Evolutionary conservation across 1,140 invertebrate genomes (phyloP).

Genomic region (Homarus americanus): DNA sequence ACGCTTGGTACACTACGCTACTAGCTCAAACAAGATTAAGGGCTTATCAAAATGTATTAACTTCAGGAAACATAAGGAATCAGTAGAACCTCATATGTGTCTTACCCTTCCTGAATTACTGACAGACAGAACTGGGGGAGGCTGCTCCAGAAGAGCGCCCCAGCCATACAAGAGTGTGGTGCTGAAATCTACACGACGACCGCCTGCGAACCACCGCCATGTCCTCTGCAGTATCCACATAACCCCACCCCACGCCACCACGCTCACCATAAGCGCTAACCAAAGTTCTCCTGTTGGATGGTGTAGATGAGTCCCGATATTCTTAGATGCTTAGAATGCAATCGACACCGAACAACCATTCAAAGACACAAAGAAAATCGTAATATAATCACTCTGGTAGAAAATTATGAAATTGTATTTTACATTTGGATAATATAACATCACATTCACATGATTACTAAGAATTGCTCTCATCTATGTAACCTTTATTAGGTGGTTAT

Average conservation of each 20-base stretch:
- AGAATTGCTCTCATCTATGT: too few species aligned
- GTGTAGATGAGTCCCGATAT: too few species aligned
- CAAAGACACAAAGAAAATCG: background rate
- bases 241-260: background rate
- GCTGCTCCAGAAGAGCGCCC: background rate
- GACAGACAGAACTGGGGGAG: background rate
- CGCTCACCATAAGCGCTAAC: background rate
- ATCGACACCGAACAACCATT: background rate
- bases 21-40: too few species aligned
- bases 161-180: background rate
- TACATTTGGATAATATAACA: background rate
- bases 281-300: background rate
- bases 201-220: background rate
- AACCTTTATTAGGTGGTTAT: too few species aligned
- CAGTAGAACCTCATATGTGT: background rate
- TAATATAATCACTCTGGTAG: background rate
- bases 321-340: too few species aligned
- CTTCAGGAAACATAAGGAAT: background rate
- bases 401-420: background rate
- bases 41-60: too few species aligned
- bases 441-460: too few species aligned
- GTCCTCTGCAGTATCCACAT: background rate
- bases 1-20: too few species aligned
- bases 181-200: background rate
- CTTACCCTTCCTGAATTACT: background rate